Evolutionary conservation across 2,113 vertebrate genomes (phyloP).

Genomic region (Pogona vitticeps): DNA sequence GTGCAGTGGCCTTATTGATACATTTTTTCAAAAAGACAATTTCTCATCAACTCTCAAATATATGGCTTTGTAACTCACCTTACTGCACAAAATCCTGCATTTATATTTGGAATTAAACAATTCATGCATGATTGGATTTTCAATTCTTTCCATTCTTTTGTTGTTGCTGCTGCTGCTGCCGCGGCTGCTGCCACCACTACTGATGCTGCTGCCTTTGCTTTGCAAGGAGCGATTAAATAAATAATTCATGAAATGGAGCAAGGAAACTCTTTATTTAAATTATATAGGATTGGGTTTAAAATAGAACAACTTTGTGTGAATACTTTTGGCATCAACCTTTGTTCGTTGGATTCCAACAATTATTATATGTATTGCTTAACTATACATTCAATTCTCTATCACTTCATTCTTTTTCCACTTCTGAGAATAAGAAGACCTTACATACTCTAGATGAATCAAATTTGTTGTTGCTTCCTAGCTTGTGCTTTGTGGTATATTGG

Average conservation of each 20-base stretch:
- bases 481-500: background rate
- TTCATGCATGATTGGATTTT: slow-evolving; percentile 16
- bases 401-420: too few relatives aligned
- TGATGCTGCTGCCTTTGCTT: slow-evolving; percentile 19
- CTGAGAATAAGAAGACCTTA: background rate
- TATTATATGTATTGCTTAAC: too few relatives aligned
- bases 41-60: slow-evolving; percentile 47
- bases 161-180: too few relatives aligned
- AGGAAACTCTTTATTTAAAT: background rate
- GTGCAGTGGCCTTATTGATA: slow-evolving; percentile 60
- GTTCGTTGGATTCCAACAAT: background rate
- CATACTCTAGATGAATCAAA: background rate
- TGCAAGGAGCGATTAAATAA: slow-evolving; percentile 38
- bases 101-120: slow-evolving; percentile 31
- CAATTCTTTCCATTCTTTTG: background rate
- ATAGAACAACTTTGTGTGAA: slow-evolving; percentile 2
- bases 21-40: slow-evolving; percentile 60
- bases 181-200: background rate
- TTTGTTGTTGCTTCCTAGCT: background rate
- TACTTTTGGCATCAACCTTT: background rate
- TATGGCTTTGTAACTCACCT: slow-evolving; percentile 27
- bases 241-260: slow-evolving; percentile 39
- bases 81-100: slow-evolving; percentile 25
- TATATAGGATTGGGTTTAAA: slow-evolving; percentile 5
- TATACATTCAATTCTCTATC: too few relatives aligned